Evolutionary conservation across 2,888 invertebrate genomes (phyloP), one percentile per base, ranked within the genome.

Genomic region (Lasioglossum morio): DNA sequence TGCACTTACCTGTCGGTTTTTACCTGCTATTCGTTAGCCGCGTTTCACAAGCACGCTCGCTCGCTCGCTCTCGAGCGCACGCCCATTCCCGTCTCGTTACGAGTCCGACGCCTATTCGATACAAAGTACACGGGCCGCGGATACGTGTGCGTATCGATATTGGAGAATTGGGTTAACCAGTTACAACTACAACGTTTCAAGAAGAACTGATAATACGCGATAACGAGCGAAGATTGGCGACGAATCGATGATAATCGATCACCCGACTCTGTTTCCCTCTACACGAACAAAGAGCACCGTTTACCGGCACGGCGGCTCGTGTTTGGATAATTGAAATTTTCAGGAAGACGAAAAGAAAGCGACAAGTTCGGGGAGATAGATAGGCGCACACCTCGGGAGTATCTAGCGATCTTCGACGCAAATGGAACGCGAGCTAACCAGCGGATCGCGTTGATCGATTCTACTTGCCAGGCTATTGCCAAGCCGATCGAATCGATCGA

Each of bases 101-200:
- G 73, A 12, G 63, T 53, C 60, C 23, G n/a, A 69, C 79, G 34
- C 63, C 40, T 72, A 27, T 30, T 14, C 27, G 27, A 46, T 46
- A 43, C 34, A 10, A 66, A 57, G 46, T 57, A n/a, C 72, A 57
- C 72, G 63, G 43, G 43, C 48, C 66, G 60, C 77, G 53, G 60
- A 69, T 63, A 81, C 72, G 80, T n/a, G 60, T 53, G 48, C 23
- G 48, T 77, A 57, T 53, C 75, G 85, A 87, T 90, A 90, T 90
- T 85, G 72, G 23, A 84, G 87, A 91, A 89, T 90, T 90, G 82
- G 90, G 90, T 91, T 91, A 90, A 75, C 81, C 73, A 80, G 77
- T 76, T 70, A 77, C 66, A 30, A 27, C 76, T 66, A 77, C 66
- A 63, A n/a, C 76, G 80, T 48, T 86, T 75, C 43, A 76, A 86